Percentiles rank a stretch among this genome's conserved stretches.
These are phyloP conservation scores for Ambastaia sidthimunki DNA, from an alignment of 2,797 vertebrate species.

Conservation along the genomic window DNA sequence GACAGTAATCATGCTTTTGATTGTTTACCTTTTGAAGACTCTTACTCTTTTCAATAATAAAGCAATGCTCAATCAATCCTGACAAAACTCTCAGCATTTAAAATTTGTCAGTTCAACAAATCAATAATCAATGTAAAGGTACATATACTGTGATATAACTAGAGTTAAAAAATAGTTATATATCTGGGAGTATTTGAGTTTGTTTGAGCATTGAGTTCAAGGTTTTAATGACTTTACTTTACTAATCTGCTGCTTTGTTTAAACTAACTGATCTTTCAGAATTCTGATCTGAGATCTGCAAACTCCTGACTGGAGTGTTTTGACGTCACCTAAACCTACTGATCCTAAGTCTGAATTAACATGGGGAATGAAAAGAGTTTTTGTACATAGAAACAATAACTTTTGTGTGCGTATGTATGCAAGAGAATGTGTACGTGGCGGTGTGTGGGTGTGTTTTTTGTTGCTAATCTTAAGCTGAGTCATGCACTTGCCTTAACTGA, in stretches of 20 bases:
- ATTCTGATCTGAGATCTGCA: conserved; percentile 49
- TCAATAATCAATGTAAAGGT: neutral
- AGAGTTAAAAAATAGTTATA: neutral
- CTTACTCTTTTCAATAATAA: conserved; percentile 11
- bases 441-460: conserved; percentile 41
- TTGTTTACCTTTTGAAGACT: neutral
- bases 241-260: conserved; percentile 36
- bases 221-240: conserved; percentile 35
- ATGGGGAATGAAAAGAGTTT: conserved; percentile 53
- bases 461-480: conserved; percentile 60
- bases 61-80: conserved; percentile 35
- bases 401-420: conserved; percentile 10
- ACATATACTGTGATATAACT: neutral
- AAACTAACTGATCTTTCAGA: conserved; percentile 47
- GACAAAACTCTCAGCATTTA: conserved; percentile 1
- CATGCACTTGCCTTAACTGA: conserved; percentile 52
- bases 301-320: conserved; percentile 42
- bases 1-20: conserved; percentile 57
- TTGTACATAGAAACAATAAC: conserved; percentile 54
- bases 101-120: neutral
- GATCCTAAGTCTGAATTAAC: conserved; percentile 59
- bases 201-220: conserved; percentile 39
- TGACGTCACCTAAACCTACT: conserved; percentile 53
- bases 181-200: conserved; percentile 28
- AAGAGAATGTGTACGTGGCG: conserved; percentile 37